These are phyloP conservation scores for Mionectes olivaceus DNA, from an alignment of 2,797 vertebrate species.

Conservation along the genomic window DNA sequence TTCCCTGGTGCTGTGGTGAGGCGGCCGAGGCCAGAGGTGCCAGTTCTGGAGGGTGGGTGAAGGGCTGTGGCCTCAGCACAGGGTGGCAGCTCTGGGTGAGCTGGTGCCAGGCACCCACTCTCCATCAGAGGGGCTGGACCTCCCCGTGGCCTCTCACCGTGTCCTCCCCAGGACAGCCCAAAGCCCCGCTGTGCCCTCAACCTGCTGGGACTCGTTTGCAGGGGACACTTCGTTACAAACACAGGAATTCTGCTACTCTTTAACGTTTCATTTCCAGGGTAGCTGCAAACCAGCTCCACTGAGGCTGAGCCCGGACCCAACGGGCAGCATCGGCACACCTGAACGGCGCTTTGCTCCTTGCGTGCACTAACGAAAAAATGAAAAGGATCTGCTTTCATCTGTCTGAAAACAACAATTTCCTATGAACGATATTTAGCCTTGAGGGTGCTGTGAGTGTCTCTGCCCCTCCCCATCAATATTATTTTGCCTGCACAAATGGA, in stretches of 20 bases:
- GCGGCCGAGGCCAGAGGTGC: not conserved
- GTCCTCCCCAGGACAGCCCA: rapidly evolving
- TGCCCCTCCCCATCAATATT: conserved; percentile 32
- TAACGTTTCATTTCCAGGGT: not conserved
- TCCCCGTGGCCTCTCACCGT: rapidly evolving
- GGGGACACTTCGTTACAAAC: not conserved
- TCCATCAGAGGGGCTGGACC: rapidly evolving
- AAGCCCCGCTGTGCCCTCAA: rapidly evolving
- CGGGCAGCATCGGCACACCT: not conserved
- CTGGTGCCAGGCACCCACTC: rapidly evolving
- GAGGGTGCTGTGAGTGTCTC: not conserved
- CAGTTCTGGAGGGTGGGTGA: rapidly evolving
- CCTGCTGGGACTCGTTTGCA: not conserved
- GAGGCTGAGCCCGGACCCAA: not conserved
- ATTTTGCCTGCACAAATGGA: conserved; percentile 45
- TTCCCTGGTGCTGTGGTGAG: not conserved
- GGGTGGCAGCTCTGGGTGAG: rapidly evolving
- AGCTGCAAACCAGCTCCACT: not conserved
- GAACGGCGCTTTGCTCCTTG: not conserved
- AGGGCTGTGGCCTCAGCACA: not conserved
- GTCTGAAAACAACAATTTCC: conserved; percentile 65
- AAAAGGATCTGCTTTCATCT: conserved; percentile 51
- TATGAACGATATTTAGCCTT: conserved; percentile 35
- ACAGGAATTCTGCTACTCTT: rapidly evolving
- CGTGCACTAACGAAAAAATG: not conserved